Evolutionary conservation across 2,113 vertebrate species (phyloP).

Genomic region (Cololabis saira): DNA sequence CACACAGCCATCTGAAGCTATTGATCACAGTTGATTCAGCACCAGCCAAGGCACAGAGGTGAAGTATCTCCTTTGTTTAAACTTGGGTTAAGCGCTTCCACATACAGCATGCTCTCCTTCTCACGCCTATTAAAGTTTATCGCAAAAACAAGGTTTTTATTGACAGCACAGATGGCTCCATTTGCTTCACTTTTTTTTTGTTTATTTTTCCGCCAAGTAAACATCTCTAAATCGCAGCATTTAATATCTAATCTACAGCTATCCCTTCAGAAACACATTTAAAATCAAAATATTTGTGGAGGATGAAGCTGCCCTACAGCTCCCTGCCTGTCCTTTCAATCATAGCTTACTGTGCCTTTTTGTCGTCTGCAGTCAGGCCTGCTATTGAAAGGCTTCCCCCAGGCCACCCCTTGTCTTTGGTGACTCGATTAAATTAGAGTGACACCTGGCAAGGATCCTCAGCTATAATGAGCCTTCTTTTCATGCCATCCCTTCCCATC

Average conservation of each 20-base stretch:
- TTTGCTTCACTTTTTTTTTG: conserved; percentile 2
- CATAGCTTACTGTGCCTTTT: conserved; percentile 50
- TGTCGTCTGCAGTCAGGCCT: conserved; percentile 60
- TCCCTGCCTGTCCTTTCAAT: conserved; percentile 39
- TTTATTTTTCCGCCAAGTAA: conserved; percentile 3
- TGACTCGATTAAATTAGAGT: conserved; percentile 64
- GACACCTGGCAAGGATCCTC: conserved; percentile 67
- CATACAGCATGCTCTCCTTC: conserved; percentile 22
- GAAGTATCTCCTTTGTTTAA: conserved; percentile 26
- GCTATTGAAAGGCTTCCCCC: conserved; percentile 59
- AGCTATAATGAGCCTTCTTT: conserved; percentile 53
- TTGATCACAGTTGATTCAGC: conserved; percentile 35
- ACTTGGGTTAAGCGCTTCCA: conserved; percentile 16
- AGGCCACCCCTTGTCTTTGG: conserved; percentile 67
- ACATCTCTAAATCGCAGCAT: conserved; percentile 15
- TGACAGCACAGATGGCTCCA: neutral
- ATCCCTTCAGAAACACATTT: conserved; percentile 1
- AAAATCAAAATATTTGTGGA: conserved; percentile 27
- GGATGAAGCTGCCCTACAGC: conserved; percentile 10
- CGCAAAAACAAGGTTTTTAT: conserved; percentile 36
- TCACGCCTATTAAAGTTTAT: conserved; percentile 25
- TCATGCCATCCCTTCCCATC: conserved; percentile 35
- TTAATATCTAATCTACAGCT: conserved; percentile 7
- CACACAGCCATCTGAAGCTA: conserved; percentile 28
- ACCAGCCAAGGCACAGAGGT: conserved; percentile 20